These are phyloP conservation scores for Nipponia nippon DNA, from an alignment of 2,113 vertebrate genomes.

Conservation along the genomic window DNA sequence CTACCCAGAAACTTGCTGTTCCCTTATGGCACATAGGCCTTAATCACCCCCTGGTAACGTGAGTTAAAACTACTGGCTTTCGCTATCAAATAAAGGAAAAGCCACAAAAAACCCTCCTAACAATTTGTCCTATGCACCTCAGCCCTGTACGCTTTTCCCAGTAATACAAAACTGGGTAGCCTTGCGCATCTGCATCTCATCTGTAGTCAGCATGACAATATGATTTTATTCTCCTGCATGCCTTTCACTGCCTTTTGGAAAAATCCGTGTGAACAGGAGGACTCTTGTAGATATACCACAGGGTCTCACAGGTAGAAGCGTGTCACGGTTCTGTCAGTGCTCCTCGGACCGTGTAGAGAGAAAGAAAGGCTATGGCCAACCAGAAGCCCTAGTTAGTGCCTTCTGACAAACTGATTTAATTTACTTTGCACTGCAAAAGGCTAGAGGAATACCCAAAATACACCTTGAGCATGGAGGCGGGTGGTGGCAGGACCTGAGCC, in stretches of 20 bases:
- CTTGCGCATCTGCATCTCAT: not conserved
- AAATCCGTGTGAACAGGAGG: not conserved
- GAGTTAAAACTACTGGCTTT: not conserved
- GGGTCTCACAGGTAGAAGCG: not conserved
- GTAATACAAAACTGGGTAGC: not conserved
- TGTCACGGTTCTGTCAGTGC: rapidly evolving
- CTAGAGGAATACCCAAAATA: not conserved
- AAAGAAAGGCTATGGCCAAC: not conserved
- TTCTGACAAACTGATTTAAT: not conserved
- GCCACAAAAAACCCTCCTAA: not conserved
- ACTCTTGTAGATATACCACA: not conserved
- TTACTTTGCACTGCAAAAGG: not conserved
- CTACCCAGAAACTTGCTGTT: not conserved
- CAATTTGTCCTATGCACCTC: not conserved
- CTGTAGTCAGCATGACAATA: not conserved
- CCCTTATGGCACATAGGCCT: not conserved
- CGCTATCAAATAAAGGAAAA: not conserved
- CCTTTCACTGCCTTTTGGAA: not conserved
- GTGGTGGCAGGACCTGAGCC: not conserved
- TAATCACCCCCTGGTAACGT: rapidly evolving
- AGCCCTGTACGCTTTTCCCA: not conserved
- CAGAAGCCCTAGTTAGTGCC: not conserved
- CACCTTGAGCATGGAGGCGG: not conserved
- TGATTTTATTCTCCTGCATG: not conserved
- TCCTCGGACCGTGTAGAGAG: rapidly evolving